phyloP scores from a whole-genome alignment of 2,797 vertebrate genomes.

The Luscinia luscinia region DNA sequence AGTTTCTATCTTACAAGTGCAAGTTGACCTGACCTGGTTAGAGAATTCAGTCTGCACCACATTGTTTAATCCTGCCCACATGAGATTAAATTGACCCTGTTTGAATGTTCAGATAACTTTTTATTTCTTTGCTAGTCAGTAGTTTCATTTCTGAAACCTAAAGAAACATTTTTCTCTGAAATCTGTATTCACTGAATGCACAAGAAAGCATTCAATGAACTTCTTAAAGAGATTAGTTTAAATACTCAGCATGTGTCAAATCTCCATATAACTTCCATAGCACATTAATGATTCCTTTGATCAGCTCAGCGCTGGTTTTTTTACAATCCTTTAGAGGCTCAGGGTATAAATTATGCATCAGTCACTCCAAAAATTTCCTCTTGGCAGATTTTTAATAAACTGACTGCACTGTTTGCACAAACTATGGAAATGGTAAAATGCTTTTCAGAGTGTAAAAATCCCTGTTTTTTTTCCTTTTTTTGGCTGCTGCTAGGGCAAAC shows the following conservation, averaged over 20 bases:
- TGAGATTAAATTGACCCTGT: background rate
- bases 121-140: background rate
- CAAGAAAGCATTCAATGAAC: slow-evolving; percentile 29
- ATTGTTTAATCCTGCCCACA: background rate
- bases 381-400: slow-evolving; percentile 55
- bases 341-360: slow-evolving; percentile 68
- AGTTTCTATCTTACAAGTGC: background rate
- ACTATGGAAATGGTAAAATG: slow-evolving; percentile 5
- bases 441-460: background rate
- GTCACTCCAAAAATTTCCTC: slow-evolving; percentile 56
- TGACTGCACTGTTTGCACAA: slow-evolving; percentile 5
- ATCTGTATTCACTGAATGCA: slow-evolving; percentile 11
- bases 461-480: background rate
- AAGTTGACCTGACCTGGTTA: background rate
- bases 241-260: slow-evolving; percentile 61
- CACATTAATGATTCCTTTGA: slow-evolving; percentile 65
- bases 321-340: slow-evolving; percentile 53
- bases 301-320: slow-evolving; percentile 49
- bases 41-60: background rate
- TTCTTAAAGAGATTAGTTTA: slow-evolving; percentile 50
- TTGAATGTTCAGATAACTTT: background rate
- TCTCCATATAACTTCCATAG: slow-evolving; percentile 17
- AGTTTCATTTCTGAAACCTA: slow-evolving; percentile 1
- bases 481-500: background rate
- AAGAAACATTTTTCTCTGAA: background rate